Evolutionary conservation across 1,140 invertebrate species (phyloP).

Genomic region (Uloborus diversus): DNA sequence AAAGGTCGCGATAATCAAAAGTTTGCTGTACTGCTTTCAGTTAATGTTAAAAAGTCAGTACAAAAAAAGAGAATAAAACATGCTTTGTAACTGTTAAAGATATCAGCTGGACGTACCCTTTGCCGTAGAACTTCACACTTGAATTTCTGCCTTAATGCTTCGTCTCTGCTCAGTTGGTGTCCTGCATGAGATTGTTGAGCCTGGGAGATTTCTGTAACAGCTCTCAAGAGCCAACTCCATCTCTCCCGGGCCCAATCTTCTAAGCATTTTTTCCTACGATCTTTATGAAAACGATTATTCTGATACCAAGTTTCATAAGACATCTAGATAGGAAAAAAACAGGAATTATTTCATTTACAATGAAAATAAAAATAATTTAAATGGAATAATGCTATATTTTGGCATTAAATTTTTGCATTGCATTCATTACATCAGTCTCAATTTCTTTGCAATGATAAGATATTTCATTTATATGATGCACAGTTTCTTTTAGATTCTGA

Average conservation of each 20-base stretch:
- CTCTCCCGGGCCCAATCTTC: constrained; percentile 50
- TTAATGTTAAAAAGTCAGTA: too few species aligned
- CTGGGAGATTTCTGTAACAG: constrained; percentile 46
- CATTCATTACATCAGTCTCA: too few species aligned
- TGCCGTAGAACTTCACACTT: constrained; percentile 47
- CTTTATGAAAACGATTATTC: constrained; percentile 49
- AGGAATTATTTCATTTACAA: too few species aligned
- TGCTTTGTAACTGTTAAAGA: too few species aligned
- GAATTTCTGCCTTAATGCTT: constrained; percentile 38
- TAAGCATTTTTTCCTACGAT: constrained; percentile 49
- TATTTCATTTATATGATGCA: too few species aligned
- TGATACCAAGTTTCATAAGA: constrained; percentile 53
- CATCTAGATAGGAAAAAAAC: constrained; percentile 37
- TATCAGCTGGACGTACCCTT: constrained; percentile 12
- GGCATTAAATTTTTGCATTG: too few species aligned
- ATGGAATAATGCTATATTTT: too few species aligned
- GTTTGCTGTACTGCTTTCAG: too few species aligned
- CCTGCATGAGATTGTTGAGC: constrained; percentile 44
- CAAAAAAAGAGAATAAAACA: too few species aligned
- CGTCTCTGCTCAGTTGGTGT: constrained; percentile 40
- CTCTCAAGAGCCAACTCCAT: constrained; percentile 49
- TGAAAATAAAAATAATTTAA: too few species aligned
- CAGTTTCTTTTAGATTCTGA: too few species aligned
- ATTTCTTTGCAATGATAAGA: too few species aligned
- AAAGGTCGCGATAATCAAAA: not conserved